Percentiles rank a stretch among this genome's conserved stretches.
Evolutionary conservation across 2,888 invertebrate genomes (phyloP).

Genomic region (Margaritifera margaritifera): DNA sequence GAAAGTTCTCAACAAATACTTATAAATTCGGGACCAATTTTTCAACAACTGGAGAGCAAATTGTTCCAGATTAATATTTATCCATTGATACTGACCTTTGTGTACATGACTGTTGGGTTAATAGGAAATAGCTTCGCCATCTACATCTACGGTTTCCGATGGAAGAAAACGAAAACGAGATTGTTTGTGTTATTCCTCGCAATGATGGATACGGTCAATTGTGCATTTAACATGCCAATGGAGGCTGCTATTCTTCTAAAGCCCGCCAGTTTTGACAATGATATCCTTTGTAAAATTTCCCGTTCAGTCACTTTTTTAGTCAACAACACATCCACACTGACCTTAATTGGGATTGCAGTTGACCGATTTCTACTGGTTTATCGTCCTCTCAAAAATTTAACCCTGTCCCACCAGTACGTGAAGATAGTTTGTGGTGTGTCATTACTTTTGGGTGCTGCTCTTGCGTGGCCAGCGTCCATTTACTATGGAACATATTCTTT

Average conservation of each 20-base stretch:
- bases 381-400: conserved; percentile 33
- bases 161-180: conserved; percentile 34
- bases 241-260: conserved; percentile 35
- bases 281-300: conserved; percentile 38
- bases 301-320: conserved; percentile 32
- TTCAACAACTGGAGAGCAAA: background rate
- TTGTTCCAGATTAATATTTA: conserved; percentile 26
- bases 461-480: conserved; percentile 38
- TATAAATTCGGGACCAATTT: too few relatives aligned
- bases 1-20: too few relatives aligned
- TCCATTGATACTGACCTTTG: conserved; percentile 30
- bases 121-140: conserved; percentile 35
- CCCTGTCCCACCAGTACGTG: conserved; percentile 29
- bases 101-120: conserved; percentile 33
- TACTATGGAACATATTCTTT: conserved; percentile 36
- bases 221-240: conserved; percentile 40
- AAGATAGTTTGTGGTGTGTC: conserved; percentile 31
- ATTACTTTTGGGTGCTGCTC: conserved; percentile 25
- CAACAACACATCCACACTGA: conserved; percentile 31
- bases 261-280: conserved; percentile 31
- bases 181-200: conserved; percentile 39
- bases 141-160: conserved; percentile 33
- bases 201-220: conserved; percentile 36
- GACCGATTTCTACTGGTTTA: conserved; percentile 38
- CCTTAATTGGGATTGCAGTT: conserved; percentile 35